Evolutionary conservation across 2,888 invertebrate species (phyloP), one percentile per base, ranked within the genome.

Genomic region (Trisateles emortualis): DNA sequence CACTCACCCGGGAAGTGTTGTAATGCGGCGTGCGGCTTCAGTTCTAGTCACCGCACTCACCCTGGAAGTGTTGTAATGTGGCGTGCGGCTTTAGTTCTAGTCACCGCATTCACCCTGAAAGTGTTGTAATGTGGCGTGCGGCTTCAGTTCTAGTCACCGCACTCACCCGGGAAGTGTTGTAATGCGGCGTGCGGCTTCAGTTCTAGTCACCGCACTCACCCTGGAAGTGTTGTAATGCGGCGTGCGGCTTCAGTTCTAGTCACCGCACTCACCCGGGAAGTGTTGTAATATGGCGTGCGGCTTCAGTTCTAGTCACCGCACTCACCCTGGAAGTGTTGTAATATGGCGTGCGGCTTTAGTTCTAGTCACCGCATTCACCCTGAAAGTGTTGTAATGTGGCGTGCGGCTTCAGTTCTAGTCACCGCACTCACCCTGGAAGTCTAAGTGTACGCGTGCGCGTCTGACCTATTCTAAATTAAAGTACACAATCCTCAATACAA

Each of bases 401-500:
- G 43, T 11, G 2, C 36, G 53, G 19, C 36, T 49, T 19, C 10
- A 14, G 26, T 29, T 33, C 17, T 35, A 9, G n/a, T 16, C 38
- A 19, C 2, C 19, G 9, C 14, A 32, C 9, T 22, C 36, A 55
- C 50, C 35, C 49, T 44, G 45, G 13, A 22, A 51, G 43, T 55
- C 36, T 5, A 6, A 8, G 3, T 26, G 5, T 43, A 52, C n/a
- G 19, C 14, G 38, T 13, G 41, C 32, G 16, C 16, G 22, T 24
- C 29, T 10, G 40, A 33, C 45, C 22, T 52, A 36, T 41, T 41
- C 38, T 53, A 53, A 39, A 2, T n/a, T 53, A 40, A 56, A 53
- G 52, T 58, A 64, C 51, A 43, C 39, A 47, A 54, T 19, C 41
- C 9, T 43, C 33, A 51, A 58, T 46, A 24, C 44, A 24, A n/a